Evolutionary conservation across 2,888 invertebrate species (phyloP).

Genomic region (Tachystola acroxantha): DNA sequence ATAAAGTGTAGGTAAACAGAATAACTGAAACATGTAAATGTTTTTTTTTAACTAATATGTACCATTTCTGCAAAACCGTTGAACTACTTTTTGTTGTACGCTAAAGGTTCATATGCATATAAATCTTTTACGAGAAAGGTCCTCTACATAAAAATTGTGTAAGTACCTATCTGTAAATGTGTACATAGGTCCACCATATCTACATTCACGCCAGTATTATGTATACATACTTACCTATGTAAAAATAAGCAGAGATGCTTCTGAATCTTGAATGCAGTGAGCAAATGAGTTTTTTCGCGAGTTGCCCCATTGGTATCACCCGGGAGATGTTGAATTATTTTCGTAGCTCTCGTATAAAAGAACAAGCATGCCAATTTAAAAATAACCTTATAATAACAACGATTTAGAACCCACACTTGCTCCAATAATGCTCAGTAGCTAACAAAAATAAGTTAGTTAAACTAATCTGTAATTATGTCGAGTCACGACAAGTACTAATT

Average conservation of each 20-base stretch:
- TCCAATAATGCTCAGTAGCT: not conserved
- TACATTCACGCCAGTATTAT: no score
- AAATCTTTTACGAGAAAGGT: no score
- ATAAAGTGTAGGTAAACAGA: no score
- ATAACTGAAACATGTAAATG: no score
- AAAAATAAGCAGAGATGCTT: not conserved
- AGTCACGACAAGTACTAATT: conserved; percentile 8
- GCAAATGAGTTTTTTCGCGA: conserved; percentile 11
- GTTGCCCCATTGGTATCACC: not conserved
- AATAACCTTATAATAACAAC: not conserved
- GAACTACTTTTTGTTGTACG: no score
- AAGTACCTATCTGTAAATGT: no score
- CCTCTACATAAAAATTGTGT: no score
- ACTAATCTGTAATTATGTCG: not conserved
- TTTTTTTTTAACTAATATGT: no score
- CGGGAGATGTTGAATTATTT: not conserved
- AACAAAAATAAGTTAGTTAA: not conserved
- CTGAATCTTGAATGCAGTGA: conserved; percentile 9
- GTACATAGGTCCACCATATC: no score
- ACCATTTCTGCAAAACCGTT: no score
- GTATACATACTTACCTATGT: no score
- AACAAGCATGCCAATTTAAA: not conserved
- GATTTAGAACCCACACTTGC: not conserved
- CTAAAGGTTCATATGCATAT: no score
- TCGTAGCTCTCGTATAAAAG: not conserved